Conservation (phyloP, 2,113 vertebrate genomes). For the Oryctolagus cuniculus region mOryCun1.1 NC_091434.1:5467501-5468000, state of each 20-base stretch:
- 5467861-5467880: no score
- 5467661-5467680: rapidly evolving
- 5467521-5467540: neutral
- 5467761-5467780: neutral
- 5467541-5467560: rapidly evolving
- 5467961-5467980: neutral
- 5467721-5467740: neutral
- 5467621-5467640: neutral
- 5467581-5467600: neutral
- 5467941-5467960: neutral
- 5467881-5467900: neutral
- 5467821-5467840: rapidly evolving
- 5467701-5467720: neutral
- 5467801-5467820: rapidly evolving
- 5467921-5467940: neutral
- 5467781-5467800: rapidly evolving
- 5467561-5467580: neutral
- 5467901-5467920: neutral
- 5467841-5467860: neutral
- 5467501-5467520: neutral
- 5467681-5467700: neutral
- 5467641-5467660: neutral
- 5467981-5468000: no score
- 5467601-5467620: neutral
- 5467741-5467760: no score